phyloP scores from a whole-genome alignment of 2,888 invertebrate species.

The Nomada lathburiana region DNA sequence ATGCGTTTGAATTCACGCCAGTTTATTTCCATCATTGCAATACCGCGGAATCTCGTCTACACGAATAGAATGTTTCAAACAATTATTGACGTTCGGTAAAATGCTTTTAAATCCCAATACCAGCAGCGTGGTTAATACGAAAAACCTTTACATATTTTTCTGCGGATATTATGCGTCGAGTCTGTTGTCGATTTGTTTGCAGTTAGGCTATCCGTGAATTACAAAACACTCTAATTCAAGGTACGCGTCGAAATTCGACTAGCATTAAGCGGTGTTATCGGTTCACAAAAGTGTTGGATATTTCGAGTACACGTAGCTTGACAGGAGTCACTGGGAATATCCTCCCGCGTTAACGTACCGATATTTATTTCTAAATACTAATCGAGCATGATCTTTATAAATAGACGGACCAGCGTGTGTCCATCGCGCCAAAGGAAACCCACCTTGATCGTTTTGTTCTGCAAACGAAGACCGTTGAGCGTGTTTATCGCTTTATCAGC shows the following conservation, averaged over 20 bases:
- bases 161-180: not conserved
- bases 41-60: slow-evolving; percentile 11
- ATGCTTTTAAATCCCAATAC: not conserved
- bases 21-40: slow-evolving; percentile 60
- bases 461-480: slow-evolving; percentile 98
- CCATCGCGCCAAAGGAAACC: not conserved
- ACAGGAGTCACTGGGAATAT: not conserved
- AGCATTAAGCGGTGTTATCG: not conserved
- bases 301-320: not conserved
- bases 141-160: not conserved
- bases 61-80: not conserved
- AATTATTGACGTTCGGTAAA: slow-evolving; percentile 3
- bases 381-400: slow-evolving; percentile 16
- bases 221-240: not conserved
- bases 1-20: slow-evolving; percentile 59
- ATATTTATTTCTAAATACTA: not conserved
- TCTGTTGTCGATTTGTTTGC: not conserved
- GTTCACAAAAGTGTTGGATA: not conserved
- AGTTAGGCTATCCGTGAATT: not conserved
- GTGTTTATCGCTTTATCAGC: slow-evolving; percentile 99
- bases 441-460: slow-evolving; percentile 99
- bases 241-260: not conserved
- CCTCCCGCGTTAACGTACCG: not conserved
- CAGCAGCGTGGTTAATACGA: not conserved
- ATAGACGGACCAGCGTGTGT: not conserved